Evolutionary conservation across 2,888 invertebrate species (phyloP).

Genomic region (Sisyra terminalis): DNA sequence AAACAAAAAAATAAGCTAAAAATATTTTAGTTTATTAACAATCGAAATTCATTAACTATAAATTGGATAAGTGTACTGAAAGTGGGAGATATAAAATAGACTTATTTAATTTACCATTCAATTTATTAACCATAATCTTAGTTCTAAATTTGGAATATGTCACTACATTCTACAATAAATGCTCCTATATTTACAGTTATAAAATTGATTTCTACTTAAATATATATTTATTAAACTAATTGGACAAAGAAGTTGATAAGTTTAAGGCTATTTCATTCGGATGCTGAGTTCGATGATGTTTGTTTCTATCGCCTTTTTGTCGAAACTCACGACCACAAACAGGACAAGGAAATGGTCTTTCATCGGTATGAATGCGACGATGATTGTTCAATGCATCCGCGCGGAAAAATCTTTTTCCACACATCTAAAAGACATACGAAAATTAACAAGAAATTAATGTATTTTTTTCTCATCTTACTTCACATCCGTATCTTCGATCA

Average conservation of each 20-base stretch:
- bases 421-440: conserved; percentile 21
- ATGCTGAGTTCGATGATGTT: conserved; percentile 37
- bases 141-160: too few species aligned
- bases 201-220: too few species aligned
- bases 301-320: conserved; percentile 38
- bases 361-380: conserved; percentile 42
- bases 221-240: too few species aligned
- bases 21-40: too few species aligned
- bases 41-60: too few species aligned
- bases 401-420: conserved; percentile 42
- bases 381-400: conserved; percentile 46
- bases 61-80: too few species aligned
- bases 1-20: too few species aligned
- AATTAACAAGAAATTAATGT: neutral
- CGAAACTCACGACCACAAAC: conserved; percentile 34
- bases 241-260: neutral
- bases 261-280: conserved; percentile 13
- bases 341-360: conserved; percentile 34
- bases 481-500: conserved; percentile 43
- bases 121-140: too few species aligned
- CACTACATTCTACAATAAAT: too few species aligned
- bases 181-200: too few species aligned
- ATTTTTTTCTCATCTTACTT: conserved; percentile 23
- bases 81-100: too few species aligned
- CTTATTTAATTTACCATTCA: too few species aligned